Evolutionary conservation across 1,140 invertebrate genomes (phyloP), one percentile per base, ranked within the genome.

Genomic region (Heliconius himera): DNA sequence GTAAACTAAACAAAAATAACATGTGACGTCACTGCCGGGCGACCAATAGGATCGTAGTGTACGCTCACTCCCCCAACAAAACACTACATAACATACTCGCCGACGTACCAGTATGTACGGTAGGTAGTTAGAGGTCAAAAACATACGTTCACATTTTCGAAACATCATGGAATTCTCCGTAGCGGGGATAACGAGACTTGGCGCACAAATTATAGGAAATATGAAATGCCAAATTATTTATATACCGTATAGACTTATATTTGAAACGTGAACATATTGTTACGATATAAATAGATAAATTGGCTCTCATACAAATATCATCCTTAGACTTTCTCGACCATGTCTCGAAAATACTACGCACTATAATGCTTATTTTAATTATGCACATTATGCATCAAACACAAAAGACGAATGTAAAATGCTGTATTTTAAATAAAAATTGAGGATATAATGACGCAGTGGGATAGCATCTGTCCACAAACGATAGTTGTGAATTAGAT

Each of bases 1-100:
- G 85, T 81, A 86, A 82, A 86, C 84, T 81, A 83, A 86, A 87
- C 84, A 83, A 89, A 90, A 91, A 90, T 89, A 90, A 83, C 83
- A 83, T 66, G 71, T 90, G 86, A 92, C 90, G 90, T 91, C 91
- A 91, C 84, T 29, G 26, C 5, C 33, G 51, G 54, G 54, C 75
- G 72, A 74, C 92, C 91, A 92, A 93, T 93, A 56, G 79, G 80
- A 82, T 78, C 60, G 49, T 41, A 38, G 56, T 74, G 76, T 82
- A 80, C 81, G 84, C 85, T 74, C 91, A 93, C 90, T 92, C 92
- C 92, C 90, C 85, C 88, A 78, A 79, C 29, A 77, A 77, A 85
- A 88, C 88, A 93, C 85, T 82, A 82, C 78, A 75, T 80, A 72
- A 75, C 6, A 51, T 70, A 51, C n/a, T 26, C 54, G 36, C 26